A percentile compares a stretch with the other conserved stretches of the same genome.
Conservation (phyloP, 2,113 vertebrate species). For the Megaceryle torquata region DNA sequence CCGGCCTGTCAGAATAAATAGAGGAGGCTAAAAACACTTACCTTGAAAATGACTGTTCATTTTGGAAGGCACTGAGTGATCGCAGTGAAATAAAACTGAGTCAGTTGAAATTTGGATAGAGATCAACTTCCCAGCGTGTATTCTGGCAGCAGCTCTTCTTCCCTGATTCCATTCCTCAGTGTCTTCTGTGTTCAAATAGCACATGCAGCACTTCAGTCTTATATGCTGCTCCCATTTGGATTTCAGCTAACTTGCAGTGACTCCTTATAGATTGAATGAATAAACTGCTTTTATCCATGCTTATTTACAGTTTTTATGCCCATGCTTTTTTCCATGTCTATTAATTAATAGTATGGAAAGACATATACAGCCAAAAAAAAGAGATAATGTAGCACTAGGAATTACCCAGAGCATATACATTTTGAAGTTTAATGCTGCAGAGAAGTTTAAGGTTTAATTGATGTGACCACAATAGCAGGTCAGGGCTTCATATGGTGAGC, state of each 20-base stretch:
- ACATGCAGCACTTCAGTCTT: background rate
- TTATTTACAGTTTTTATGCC: background rate
- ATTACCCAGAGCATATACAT: background rate
- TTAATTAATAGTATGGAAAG: background rate
- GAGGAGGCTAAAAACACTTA: conserved; percentile 19
- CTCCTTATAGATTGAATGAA: background rate
- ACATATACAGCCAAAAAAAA: background rate
- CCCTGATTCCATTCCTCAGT: background rate
- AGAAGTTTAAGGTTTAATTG: background rate
- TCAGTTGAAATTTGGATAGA: conserved; percentile 42
- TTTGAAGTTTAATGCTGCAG: background rate
- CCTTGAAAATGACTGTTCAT: conserved; percentile 56
- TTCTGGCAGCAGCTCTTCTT: conserved; percentile 33
- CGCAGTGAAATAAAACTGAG: conserved; percentile 41
- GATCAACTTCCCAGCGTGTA: conserved; percentile 39
- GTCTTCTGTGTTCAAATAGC: background rate
- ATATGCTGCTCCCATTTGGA: background rate
- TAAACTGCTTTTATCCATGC: background rate
- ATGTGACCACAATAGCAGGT: background rate
- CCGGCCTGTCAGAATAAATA: conserved; percentile 35
- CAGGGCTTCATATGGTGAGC: background rate
- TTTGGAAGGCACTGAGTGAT: conserved; percentile 42
- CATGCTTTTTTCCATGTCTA: background rate
- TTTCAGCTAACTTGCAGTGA: background rate
- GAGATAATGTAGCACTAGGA: background rate